Conservation (phyloP, 2,113 vertebrate genomes). For the Heteronetta atricapilla region DNA sequence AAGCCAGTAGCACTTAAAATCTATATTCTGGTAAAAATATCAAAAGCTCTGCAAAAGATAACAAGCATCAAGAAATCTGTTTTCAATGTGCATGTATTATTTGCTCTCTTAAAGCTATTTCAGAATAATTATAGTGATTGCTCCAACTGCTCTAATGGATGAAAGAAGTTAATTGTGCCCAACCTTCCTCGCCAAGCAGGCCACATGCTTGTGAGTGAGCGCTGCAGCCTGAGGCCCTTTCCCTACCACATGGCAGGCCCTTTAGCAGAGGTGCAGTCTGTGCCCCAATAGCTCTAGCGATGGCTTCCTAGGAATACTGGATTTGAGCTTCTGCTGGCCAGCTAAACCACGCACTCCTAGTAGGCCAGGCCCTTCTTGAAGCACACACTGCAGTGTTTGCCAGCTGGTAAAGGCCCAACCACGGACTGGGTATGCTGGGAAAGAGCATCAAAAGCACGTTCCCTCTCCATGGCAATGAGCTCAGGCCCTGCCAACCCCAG, state of each 20-base stretch:
- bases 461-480: neutral
- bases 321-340: neutral
- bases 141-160: neutral
- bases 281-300: neutral
- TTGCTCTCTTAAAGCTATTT: neutral
- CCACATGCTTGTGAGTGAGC: neutral
- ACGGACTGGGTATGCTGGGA: too few relatives aligned
- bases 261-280: neutral
- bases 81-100: neutral
- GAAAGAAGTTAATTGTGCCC: neutral
- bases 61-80: neutral
- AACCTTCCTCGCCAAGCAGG: neutral
- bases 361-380: neutral
- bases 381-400: neutral
- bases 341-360: neutral
- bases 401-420: neutral
- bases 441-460: neutral
- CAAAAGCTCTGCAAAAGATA: neutral
- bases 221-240: neutral
- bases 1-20: neutral
- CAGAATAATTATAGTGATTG: neutral
- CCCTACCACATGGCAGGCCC: accelerated
- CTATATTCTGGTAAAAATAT: neutral
- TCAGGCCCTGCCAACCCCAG: neutral
- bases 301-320: neutral